Conservation (phyloP, 2,888 invertebrate genomes). For the Panopea generosa region DNA sequence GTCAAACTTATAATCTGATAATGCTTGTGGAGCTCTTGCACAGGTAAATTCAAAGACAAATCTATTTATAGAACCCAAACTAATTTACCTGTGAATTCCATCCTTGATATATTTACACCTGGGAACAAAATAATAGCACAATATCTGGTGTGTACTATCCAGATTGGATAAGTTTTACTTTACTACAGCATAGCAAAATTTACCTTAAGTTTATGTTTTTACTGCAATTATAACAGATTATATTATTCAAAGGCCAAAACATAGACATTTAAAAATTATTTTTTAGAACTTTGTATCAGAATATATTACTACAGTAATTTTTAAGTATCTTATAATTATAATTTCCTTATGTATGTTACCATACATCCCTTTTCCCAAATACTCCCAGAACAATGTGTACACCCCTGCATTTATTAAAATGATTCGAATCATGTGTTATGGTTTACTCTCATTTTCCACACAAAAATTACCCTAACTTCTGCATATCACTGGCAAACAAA, state of each 20-base stretch:
- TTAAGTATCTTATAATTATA: too few species aligned
- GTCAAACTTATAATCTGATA: constrained; percentile 27
- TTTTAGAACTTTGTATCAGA: too few species aligned
- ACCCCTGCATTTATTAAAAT: too few species aligned
- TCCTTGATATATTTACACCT: constrained; percentile 31
- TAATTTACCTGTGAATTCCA: constrained; percentile 24
- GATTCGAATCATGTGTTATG: too few species aligned
- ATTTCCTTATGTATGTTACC: too few species aligned
- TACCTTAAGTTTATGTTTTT: neutral
- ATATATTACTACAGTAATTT: too few species aligned
- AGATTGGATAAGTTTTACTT: neutral
- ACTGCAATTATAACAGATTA: neutral
- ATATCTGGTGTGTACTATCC: neutral
- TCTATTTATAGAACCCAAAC: constrained; percentile 16
- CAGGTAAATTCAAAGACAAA: constrained; percentile 13
- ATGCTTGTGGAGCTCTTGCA: constrained; percentile 28
- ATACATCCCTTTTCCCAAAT: too few species aligned
- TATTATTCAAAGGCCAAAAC: neutral
- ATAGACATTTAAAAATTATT: too few species aligned
- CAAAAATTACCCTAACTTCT: too few species aligned
- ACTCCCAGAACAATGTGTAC: too few species aligned
- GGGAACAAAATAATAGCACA: neutral
- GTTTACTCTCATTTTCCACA: too few species aligned
- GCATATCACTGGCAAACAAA: too few species aligned
- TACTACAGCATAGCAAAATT: neutral